A percentile compares a stretch with the other conserved stretches of the same genome.
Evolutionary conservation across 35 echinoderm and acorn worm species (phyloP).

Genomic region (Holothuria glaberrima): DNA sequence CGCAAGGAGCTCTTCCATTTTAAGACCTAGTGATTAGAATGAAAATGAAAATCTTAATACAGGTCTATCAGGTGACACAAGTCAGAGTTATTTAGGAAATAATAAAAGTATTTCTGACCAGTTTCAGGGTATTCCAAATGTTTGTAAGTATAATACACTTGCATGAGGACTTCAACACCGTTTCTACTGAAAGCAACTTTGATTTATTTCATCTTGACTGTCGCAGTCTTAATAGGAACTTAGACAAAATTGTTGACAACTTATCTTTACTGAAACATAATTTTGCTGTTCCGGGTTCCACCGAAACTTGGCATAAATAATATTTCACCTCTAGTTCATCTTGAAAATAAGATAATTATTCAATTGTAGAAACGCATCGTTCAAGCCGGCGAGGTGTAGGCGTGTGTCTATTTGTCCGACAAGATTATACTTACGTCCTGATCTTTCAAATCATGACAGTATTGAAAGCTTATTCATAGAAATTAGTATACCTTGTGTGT

Average conservation of each 20-base stretch:
- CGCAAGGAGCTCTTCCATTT: not conserved
- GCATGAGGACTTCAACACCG: not conserved
- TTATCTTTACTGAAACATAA: not conserved
- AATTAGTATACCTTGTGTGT: not conserved
- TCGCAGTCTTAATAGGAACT: too few species aligned
- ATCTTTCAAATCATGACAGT: not conserved
- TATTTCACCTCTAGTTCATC: not conserved
- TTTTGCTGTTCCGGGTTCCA: not conserved
- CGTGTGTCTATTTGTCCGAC: not conserved
- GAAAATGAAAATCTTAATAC: not conserved
- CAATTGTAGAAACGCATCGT: not conserved
- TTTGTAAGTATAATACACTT: not conserved
- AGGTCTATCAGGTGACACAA: not conserved
- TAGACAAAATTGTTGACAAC: not conserved
- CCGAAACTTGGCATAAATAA: not conserved
- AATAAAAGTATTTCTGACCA: slow-evolving; percentile 9
- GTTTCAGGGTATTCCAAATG: not conserved
- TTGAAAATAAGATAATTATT: not conserved
- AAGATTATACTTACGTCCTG: not conserved
- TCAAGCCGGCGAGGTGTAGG: not conserved
- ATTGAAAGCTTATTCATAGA: too few species aligned
- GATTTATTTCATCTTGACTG: too few species aligned
- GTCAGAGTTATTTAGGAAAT: not conserved
- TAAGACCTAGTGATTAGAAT: not conserved
- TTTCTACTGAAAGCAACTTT: not conserved